Evolutionary conservation across 2,113 vertebrate genomes (phyloP), one percentile per base, ranked within the genome.

Genomic region (Felis chaus): DNA sequence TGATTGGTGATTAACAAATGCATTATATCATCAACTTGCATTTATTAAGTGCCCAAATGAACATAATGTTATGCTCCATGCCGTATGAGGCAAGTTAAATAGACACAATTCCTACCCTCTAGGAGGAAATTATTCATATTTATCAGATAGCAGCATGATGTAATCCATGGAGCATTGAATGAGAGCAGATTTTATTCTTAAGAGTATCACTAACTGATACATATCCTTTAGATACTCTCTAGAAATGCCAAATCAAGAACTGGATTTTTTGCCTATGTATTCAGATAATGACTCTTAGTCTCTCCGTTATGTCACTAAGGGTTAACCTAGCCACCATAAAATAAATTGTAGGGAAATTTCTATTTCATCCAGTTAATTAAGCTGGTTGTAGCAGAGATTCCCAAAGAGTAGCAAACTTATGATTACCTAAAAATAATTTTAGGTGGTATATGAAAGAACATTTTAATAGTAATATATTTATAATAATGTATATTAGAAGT

Each of bases 1-100:
- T 97, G 97, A 82, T 95, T 97, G 93, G 76, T 96, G 91, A 96
- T 96, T 97, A 97, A 96, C 93, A 98, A 94, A 95, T 95, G 84
- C 88, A 93, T 96, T 96, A 85, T 95, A 96, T 96, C 93, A 94
- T 95, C 93, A 81, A 81, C 89, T 97, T 91, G 65, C 76, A 96
- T 95, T 95, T 97, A 90, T 55, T 82, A 91, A 97, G 85, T 66
- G 65, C 80, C 84, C 80, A 88, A 90, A 97, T 84, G 88, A 94
- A 92, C 93, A 82, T 96, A 87, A 89, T 83, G 74, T 90, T 91
- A 83, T 65, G 88, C 68, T 95, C 73, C 25, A 14, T 96, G 89
- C 61, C 89, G 83, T 93, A 63, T 57, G 80, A 95, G 57, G 50
- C 80, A 92, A 97, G 90, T 95, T 92, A 96, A 94, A 87, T 16